Evolutionary conservation across 2,797 vertebrate genomes (phyloP).

Genomic region (Selene dorsalis): DNA sequence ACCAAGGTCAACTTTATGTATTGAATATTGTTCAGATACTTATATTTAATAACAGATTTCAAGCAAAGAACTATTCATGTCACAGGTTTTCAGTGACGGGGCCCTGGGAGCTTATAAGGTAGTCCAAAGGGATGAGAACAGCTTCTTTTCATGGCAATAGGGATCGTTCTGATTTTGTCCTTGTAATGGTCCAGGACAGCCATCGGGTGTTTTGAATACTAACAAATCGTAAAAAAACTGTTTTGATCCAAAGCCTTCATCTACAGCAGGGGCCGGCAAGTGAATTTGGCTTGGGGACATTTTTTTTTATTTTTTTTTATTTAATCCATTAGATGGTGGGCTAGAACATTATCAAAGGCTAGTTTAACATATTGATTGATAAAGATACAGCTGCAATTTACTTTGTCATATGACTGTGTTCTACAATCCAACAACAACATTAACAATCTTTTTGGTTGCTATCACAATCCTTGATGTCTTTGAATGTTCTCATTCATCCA

Average conservation of each 20-base stretch:
- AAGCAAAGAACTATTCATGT: background rate
- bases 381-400: too few species aligned
- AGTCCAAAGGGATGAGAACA: background rate
- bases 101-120: background rate
- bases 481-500: too few species aligned
- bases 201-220: background rate
- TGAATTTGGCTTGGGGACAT: too few species aligned
- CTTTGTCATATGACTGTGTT: too few species aligned
- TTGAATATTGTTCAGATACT: background rate
- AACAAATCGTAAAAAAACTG: background rate
- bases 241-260: background rate
- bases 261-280: background rate
- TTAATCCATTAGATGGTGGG: too few species aligned
- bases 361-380: too few species aligned
- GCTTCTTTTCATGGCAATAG: background rate
- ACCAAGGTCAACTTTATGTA: background rate
- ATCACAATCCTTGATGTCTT: too few species aligned
- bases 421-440: too few species aligned
- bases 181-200: background rate
- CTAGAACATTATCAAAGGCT: too few species aligned
- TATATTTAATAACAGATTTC: background rate
- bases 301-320: too few species aligned
- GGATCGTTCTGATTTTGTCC: background rate
- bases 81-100: background rate
- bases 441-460: too few species aligned